Evolutionary conservation across 1,140 invertebrate genomes (phyloP), one percentile per base, ranked within the genome.

Genomic region (Lamellibrachia luymesi): DNA sequence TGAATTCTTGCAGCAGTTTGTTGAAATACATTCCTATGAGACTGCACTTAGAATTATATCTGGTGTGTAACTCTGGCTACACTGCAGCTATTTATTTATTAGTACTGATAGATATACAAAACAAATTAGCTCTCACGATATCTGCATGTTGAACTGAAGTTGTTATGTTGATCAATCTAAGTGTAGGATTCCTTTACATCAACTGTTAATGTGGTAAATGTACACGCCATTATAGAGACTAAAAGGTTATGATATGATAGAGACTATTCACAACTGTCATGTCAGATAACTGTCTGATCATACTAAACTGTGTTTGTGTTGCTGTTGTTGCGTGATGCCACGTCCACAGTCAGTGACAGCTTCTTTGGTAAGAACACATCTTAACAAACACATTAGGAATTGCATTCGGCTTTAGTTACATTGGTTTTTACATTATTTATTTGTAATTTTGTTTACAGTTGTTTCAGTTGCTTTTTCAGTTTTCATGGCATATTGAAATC

Each of bases 291-390:
- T 56, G 52, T 22, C 64, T 80, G 17, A 80, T 80, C 13, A 80
- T 22, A 80, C 64, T 80, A 80, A 80, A 8, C 13, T 80, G 64
- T 80, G 64, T 80, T 80, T 80, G 64, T 17, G 64, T 80, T 80
- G 17, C 13, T 80, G 64, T 80, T 80, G 90, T 22, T n/a, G 13
- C 5, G 4, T 91, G 50, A 1, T 91, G 8, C 90, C 5, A 50
- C 90, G 50, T 51, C 95, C 95, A 96, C 97, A 99, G 98, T 98
- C 97, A 99, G 99, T 97, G 99, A 99, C 97, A 99, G 99, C 97
- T 99, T 99, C 97, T 99, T 99, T 97, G 99, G 99, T 99, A 98
- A 99, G 98, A 52, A 51, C 6, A 56, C 52, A 13, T 56, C 13
- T 6, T 13, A 56, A 13, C 52, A 80, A 10, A 8, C 64, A 80